Conservation (phyloP, 2,888 invertebrate species). For the Mythimna impura region DNA sequence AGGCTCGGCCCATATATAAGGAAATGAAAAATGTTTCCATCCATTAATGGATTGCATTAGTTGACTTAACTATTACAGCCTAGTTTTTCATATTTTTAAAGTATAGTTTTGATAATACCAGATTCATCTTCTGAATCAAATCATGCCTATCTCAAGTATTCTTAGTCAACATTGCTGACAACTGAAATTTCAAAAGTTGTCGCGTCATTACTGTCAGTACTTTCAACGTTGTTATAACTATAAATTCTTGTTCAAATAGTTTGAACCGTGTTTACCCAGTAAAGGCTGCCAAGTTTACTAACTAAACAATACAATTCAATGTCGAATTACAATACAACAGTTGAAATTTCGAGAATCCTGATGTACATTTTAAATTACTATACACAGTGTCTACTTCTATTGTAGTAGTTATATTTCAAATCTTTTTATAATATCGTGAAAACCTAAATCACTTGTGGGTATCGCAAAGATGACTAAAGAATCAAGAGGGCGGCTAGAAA, state of each 20-base stretch:
- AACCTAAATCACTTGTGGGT: neutral
- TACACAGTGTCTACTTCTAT: neutral
- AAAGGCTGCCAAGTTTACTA: constrained; percentile 27
- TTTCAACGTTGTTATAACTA: constrained; percentile 10
- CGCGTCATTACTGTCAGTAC: constrained; percentile 11
- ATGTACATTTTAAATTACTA: constrained; percentile 31
- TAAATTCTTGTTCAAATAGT: constrained; percentile 18
- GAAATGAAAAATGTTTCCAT: constrained; percentile 19
- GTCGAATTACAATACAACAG: constrained; percentile 31
- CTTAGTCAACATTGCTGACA: neutral
- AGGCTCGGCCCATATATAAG: constrained; percentile 4
- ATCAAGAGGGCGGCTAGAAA: neutral
- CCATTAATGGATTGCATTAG: constrained; percentile 21
- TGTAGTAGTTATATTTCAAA: too few relatives aligned
- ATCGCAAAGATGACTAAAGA: neutral
- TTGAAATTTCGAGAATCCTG: constrained; percentile 9
- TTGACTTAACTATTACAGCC: neutral
- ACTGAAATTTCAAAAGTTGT: constrained; percentile 13
- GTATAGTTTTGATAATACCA: neutral
- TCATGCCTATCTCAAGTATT: constrained; percentile 11
- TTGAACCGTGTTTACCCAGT: constrained; percentile 5
- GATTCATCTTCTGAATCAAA: neutral
- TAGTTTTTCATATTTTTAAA: neutral
- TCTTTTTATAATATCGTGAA: too few relatives aligned
- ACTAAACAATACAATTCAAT: constrained; percentile 38